These are phyloP conservation scores for Sanderia malayensis DNA, from an alignment of 30 jellyfish, hydroid and myxozoan genomes.

Conservation along the genomic window DNA sequence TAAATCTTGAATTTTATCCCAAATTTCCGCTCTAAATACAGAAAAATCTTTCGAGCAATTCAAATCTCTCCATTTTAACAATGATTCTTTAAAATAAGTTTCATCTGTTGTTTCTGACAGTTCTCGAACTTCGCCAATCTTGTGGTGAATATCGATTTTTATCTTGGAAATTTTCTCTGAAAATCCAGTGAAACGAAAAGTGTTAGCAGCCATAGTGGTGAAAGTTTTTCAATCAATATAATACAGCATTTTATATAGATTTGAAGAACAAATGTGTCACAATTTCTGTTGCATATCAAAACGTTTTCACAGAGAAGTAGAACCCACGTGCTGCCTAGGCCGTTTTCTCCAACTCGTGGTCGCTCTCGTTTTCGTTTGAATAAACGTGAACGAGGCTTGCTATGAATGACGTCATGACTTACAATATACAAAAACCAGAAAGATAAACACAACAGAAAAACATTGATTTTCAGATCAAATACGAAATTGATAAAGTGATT, in stretches of 20 bases:
- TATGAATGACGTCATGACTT: too few species aligned
- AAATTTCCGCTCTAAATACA: constrained; percentile 44
- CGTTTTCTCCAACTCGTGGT: neutral
- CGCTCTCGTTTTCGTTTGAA: neutral
- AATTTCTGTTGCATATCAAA: too few species aligned
- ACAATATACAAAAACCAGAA: too few species aligned
- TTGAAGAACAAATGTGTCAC: too few species aligned
- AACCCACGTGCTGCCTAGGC: neutral
- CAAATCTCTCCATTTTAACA: constrained; percentile 76
- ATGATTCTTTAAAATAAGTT: constrained; percentile 80
- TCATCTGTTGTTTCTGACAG: constrained; percentile 85
- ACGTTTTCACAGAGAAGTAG: neutral
- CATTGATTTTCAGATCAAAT: neutral
- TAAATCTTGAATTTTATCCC: constrained; percentile 54
- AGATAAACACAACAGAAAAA: neutral
- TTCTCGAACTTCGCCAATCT: constrained; percentile 52
- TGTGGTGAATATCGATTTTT: constrained; percentile 73
- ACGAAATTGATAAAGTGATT: neutral
- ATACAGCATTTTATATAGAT: too few species aligned
- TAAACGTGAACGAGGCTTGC: neutral
- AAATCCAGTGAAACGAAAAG: constrained; percentile 68
- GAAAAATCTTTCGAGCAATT: constrained; percentile 73
- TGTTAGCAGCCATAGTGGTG: constrained; percentile 33
- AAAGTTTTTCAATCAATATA: neutral
- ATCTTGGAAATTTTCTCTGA: constrained; percentile 65